Conservation (phyloP, 2,888 invertebrate genomes). For the Boloria selene region DNA sequence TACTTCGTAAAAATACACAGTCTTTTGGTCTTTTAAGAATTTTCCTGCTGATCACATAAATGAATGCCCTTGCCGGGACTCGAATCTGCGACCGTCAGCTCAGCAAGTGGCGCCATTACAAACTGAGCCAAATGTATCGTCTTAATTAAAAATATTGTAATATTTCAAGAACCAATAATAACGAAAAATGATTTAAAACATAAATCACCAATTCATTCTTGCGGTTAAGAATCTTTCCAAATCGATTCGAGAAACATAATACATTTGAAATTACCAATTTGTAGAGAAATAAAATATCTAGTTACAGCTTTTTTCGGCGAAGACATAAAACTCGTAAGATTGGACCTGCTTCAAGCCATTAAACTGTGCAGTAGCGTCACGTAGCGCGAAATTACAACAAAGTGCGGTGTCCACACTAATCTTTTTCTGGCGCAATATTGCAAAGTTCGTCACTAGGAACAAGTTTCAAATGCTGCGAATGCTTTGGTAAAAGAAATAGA, state of each 20-base stretch:
- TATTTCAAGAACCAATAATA: too few species aligned
- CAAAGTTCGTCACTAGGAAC: constrained; percentile 16
- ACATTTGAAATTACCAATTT: constrained; percentile 12
- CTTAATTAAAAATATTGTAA: too few species aligned
- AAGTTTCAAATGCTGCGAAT: constrained; percentile 13
- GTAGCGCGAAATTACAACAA: constrained; percentile 22
- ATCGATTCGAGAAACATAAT: neutral
- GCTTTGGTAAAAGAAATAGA: constrained; percentile 5
- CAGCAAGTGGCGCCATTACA: too few species aligned
- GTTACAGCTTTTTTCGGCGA: constrained; percentile 10
- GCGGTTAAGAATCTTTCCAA: too few species aligned
- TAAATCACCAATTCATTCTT: too few species aligned
- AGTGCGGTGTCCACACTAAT: constrained; percentile 24
- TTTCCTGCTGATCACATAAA: too few species aligned
- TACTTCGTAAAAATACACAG: too few species aligned
- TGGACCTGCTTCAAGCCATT: constrained; percentile 19
- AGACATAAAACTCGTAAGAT: constrained; percentile 17
- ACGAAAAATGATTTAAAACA: too few species aligned
- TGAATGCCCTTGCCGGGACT: too few species aligned
- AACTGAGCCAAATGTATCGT: too few species aligned
- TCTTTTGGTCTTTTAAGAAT: too few species aligned
- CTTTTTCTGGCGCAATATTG: constrained; percentile 22
- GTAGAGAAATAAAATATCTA: constrained; percentile 2
- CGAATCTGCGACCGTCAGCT: too few species aligned
- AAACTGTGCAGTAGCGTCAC: constrained; percentile 19